A percentile compares a stretch with the other conserved stretches of the same genome.
Conservation (phyloP, 2,888 invertebrate species). For the Dicranocentrus wangi region DNA sequence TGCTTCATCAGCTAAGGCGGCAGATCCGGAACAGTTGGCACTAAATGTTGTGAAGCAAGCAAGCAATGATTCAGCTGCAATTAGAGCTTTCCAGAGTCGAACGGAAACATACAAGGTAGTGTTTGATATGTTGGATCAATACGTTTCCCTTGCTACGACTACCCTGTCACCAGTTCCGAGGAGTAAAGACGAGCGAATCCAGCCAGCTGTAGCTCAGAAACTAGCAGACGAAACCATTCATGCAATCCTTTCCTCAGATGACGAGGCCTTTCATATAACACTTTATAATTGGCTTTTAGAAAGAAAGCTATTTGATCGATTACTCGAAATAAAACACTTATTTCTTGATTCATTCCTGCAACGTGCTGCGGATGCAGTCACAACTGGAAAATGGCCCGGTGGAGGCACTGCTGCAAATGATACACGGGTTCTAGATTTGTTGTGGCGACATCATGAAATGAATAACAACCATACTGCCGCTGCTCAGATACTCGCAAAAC, state of each 20-base stretch:
- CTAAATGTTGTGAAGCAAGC: conserved; percentile 60
- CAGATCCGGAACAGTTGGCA: conserved; percentile 71
- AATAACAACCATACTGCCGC: conserved; percentile 93
- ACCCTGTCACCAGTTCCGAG: conserved; percentile 65
- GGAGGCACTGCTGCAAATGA: conserved; percentile 78
- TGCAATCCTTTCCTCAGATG: conserved; percentile 76
- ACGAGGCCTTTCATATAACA: conserved; percentile 92
- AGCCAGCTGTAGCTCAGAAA: conserved; percentile 64
- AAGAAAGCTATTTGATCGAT: conserved; percentile 76
- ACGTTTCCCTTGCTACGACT: conserved; percentile 60
- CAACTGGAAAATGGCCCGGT: conserved; percentile 73
- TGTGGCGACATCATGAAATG: conserved; percentile 97
- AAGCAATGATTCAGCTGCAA: conserved; percentile 60
- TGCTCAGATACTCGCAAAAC: conserved; percentile 89
- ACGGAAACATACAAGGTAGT: conserved; percentile 71
- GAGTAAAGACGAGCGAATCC: conserved; percentile 56
- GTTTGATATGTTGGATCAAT: conserved; percentile 70
- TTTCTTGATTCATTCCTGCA: conserved; percentile 75
- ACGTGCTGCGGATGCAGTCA: conserved; percentile 74
- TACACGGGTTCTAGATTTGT: conserved; percentile 82
- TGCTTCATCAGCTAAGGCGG: conserved; percentile 68
- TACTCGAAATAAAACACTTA: conserved; percentile 75
- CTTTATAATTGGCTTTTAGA: conserved; percentile 94
- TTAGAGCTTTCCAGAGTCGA: conserved; percentile 70
- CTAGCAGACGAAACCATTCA: conserved; percentile 71